These are phyloP conservation scores for Leptinotarsa haldemani DNA, from an alignment of 2,888 invertebrate species.

Conservation along the genomic window DNA sequence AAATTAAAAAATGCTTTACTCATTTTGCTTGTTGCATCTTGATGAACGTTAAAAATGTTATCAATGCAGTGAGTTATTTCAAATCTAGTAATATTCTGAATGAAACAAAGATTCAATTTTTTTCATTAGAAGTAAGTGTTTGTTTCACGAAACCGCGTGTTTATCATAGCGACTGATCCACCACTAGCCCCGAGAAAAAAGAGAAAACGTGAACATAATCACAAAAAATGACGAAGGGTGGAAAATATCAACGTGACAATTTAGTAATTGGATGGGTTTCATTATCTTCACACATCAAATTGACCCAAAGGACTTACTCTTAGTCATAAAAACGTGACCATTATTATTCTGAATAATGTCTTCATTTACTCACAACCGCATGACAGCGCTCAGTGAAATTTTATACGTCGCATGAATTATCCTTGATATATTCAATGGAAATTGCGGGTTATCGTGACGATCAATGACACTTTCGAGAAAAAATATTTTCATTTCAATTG, in stretches of 20 bases:
- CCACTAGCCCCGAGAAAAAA: background rate
- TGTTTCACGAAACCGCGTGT: too few relatives aligned
- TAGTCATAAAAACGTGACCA: slow-evolving; percentile 17
- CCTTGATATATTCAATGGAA: slow-evolving; percentile 10
- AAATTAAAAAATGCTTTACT: too few relatives aligned
- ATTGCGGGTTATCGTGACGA: slow-evolving; percentile 8
- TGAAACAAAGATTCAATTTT: too few relatives aligned
- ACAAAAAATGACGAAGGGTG: background rate
- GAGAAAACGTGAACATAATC: background rate
- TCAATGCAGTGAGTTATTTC: too few relatives aligned
- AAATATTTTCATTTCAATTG: slow-evolving; percentile 19
- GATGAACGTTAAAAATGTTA: too few relatives aligned
- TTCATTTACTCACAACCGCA: slow-evolving; percentile 10
- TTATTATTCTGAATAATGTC: slow-evolving; percentile 7
- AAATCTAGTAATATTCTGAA: too few relatives aligned
- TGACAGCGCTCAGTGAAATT: slow-evolving; percentile 3
- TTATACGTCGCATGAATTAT: slow-evolving; percentile 4
- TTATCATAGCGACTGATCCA: background rate
- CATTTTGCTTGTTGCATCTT: too few relatives aligned
- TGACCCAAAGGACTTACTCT: slow-evolving; percentile 1
- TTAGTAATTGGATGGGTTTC: background rate
- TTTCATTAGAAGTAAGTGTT: too few relatives aligned
- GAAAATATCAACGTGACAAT: background rate
- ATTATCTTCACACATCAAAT: slow-evolving; percentile 1
- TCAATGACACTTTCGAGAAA: slow-evolving; percentile 19